A percentile compares a stretch with the other conserved stretches of the same genome.
phyloP scores from a whole-genome alignment of 2,113 vertebrate species.

The Mormyrus iriodes region DNA sequence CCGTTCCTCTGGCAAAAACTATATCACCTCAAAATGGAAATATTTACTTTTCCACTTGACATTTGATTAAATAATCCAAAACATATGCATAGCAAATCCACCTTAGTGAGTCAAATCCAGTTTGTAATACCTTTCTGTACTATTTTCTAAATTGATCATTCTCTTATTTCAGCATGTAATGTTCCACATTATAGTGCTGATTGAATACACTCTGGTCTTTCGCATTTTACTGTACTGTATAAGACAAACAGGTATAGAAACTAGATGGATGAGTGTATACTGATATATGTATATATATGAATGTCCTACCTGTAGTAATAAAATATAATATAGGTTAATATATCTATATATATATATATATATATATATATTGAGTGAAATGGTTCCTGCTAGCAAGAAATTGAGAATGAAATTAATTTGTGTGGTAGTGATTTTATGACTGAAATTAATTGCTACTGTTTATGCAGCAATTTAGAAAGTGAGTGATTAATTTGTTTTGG shows the following conservation, averaged over 20 bases:
- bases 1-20: neutral
- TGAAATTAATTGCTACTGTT: neutral
- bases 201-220: neutral
- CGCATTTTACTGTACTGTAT: neutral
- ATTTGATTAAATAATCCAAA: neutral
- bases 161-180: neutral
- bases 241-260: neutral
- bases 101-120: neutral
- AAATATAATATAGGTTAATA: neutral
- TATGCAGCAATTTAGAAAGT: neutral
- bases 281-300: too few species aligned
- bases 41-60: neutral
- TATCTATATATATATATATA: too few species aligned
- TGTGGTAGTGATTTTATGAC: neutral
- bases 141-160: neutral
- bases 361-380: neutral
- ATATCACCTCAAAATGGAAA: neutral
- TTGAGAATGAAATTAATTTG: neutral
- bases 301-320: neutral
- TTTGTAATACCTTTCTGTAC: constrained; percentile 1
- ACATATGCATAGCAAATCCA: neutral
- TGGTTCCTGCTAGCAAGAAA: neutral
- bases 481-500: neutral
- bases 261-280: neutral
- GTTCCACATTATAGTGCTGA: neutral